Evolutionary conservation across 2,113 vertebrate species (phyloP).

Genomic region (Myrmecobius fasciatus): DNA sequence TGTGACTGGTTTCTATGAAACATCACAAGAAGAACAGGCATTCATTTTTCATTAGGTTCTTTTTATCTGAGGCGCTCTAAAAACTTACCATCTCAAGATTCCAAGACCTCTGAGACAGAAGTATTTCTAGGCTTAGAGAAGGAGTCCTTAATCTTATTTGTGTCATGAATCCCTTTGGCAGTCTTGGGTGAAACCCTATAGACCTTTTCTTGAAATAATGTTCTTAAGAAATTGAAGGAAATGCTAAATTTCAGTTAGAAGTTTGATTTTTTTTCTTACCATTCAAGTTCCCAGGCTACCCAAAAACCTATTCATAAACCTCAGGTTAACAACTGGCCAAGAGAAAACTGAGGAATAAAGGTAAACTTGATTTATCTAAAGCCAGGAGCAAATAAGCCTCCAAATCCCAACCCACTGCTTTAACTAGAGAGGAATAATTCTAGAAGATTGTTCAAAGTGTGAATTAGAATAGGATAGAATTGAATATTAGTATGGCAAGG

Average conservation of each 20-base stretch:
- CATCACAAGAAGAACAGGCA: neutral
- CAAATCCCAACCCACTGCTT: neutral
- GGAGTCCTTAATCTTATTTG: neutral
- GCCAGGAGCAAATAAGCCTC: neutral
- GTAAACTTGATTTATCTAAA: neutral
- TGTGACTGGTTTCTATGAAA: neutral
- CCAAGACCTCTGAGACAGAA: neutral
- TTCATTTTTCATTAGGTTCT: neutral
- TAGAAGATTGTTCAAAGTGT: neutral
- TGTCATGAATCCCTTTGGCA: neutral
- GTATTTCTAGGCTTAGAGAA: conserved; percentile 2
- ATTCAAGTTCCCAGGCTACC: neutral
- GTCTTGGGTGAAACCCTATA: neutral
- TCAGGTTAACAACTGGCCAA: neutral
- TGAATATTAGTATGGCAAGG: neutral
- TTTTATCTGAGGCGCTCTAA: neutral
- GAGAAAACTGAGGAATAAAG: neutral
- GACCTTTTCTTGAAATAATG: neutral
- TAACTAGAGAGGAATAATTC: neutral
- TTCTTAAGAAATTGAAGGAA: neutral
- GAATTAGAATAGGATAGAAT: neutral
- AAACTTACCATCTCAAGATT: neutral
- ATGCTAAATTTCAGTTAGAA: neutral
- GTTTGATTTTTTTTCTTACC: neutral
- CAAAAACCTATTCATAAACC: neutral